Percentiles rank a stretch among this genome's conserved stretches.
These are phyloP conservation scores for Halocynthia roretzi DNA, from an alignment of 23 tunicate species.

Conservation along the genomic window DNA sequence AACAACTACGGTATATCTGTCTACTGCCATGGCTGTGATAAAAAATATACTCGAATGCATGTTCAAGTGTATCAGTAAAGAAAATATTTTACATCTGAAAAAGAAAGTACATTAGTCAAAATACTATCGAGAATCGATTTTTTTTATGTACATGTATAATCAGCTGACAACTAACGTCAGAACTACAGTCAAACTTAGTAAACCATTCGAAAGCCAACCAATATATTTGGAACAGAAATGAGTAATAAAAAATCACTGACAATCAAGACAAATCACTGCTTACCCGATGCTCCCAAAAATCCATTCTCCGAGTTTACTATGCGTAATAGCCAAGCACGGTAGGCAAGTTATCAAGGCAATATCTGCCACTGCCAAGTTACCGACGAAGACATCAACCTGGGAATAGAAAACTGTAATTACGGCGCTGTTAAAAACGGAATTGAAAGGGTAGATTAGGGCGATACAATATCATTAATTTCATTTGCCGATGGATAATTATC, in stretches of 20 bases:
- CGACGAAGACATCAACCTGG: constrained; percentile 24
- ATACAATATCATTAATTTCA: too few relatives aligned
- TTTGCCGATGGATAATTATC: too few relatives aligned
- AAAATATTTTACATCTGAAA: constrained; percentile 16
- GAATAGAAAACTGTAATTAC: neutral
- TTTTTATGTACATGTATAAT: too few relatives aligned
- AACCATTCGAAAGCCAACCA: too few relatives aligned
- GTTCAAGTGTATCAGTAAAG: constrained; percentile 10
- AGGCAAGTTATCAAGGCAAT: constrained; percentile 6
- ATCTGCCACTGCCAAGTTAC: constrained; percentile 24
- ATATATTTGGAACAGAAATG: too few relatives aligned
- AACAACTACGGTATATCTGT: constrained; percentile 26
- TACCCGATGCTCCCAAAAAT: neutral
- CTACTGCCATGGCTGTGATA: constrained; percentile 19
- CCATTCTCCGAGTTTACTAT: constrained; percentile 8
- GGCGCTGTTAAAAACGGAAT: too few relatives aligned
- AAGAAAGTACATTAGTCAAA: neutral
- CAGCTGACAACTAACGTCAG: too few relatives aligned
- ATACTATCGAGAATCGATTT: too few relatives aligned
- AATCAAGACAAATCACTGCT: neutral
- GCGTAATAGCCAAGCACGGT: constrained; percentile 13
- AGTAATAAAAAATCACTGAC: too few relatives aligned
- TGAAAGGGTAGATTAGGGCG: too few relatives aligned
- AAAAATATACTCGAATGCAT: constrained; percentile 17
- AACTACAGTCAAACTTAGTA: too few relatives aligned